Percentiles rank a stretch among this genome's conserved stretches.
Conservation (phyloP, 2,888 invertebrate species). For the Bembecia ichneumoniformis region DNA sequence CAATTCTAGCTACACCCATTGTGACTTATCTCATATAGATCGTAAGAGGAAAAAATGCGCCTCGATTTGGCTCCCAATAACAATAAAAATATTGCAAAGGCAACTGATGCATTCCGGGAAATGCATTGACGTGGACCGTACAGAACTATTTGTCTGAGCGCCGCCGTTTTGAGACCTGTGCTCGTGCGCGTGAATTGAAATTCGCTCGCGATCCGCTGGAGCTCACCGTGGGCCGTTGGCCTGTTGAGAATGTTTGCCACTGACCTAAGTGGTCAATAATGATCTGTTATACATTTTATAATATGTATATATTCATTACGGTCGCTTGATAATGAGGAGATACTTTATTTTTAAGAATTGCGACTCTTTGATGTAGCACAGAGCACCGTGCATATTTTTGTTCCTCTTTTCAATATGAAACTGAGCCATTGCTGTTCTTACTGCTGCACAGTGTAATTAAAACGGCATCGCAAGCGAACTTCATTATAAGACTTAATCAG, state of each 20-base stretch:
- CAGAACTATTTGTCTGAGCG: slow-evolving; percentile 33
- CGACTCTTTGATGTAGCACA: slow-evolving; percentile 19
- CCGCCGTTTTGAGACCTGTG: slow-evolving; percentile 32
- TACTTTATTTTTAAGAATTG: slow-evolving; percentile 16
- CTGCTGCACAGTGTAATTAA: slow-evolving; percentile 41
- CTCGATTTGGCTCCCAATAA: slow-evolving; percentile 41
- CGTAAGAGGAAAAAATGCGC: slow-evolving; percentile 33
- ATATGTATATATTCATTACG: slow-evolving; percentile 45
- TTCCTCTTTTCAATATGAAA: slow-evolving; percentile 1
- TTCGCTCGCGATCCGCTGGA: slow-evolving; percentile 24
- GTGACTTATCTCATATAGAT: slow-evolving; percentile 13
- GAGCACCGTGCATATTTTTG: too few species aligned
- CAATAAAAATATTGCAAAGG: slow-evolving; percentile 59
- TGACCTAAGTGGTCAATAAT: slow-evolving; percentile 69
- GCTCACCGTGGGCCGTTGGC: slow-evolving; percentile 60
- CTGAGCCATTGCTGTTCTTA: slow-evolving; percentile 10
- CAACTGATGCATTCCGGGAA: slow-evolving; percentile 65
- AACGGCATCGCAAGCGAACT: slow-evolving; percentile 51
- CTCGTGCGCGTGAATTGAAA: slow-evolving; percentile 22
- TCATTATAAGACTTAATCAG: slow-evolving; percentile 58
- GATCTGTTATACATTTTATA: slow-evolving; percentile 60
- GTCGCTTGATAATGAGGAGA: slow-evolving; percentile 31
- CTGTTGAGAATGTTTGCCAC: slow-evolving; percentile 65
- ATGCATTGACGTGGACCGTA: slow-evolving; percentile 57
- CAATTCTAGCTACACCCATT: slow-evolving; percentile 8